A percentile compares a stretch with the other conserved stretches of the same genome.
phyloP scores from a whole-genome alignment of 2,113 vertebrate species.

The Bombycilla garrulus region DNA sequence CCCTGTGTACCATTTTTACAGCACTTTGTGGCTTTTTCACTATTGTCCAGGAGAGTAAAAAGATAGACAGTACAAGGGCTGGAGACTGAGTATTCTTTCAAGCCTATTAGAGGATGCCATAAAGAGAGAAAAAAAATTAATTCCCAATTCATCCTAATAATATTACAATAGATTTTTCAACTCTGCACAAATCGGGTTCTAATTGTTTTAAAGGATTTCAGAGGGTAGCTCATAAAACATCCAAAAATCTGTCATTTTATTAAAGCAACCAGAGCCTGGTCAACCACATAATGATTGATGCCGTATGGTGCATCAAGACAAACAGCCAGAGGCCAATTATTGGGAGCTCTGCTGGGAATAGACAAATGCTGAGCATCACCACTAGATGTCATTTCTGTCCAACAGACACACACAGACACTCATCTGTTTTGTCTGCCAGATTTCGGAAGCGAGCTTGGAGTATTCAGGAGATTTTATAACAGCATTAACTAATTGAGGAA shows the following conservation, averaged over 20 bases:
- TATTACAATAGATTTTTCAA: slow-evolving; percentile 31
- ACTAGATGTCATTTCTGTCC: slow-evolving; percentile 72
- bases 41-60: slow-evolving; percentile 51
- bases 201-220: slow-evolving; percentile 42
- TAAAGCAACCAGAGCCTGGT: not conserved
- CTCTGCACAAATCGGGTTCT: not conserved
- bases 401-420: not conserved
- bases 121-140: slow-evolving; percentile 22
- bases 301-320: not conserved
- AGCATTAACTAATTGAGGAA: not conserved
- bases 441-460: not conserved
- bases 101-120: not conserved
- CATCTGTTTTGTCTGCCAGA: not conserved
- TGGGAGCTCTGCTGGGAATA: not conserved
- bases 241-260: not conserved
- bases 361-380: slow-evolving; percentile 10
- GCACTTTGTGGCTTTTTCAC: slow-evolving; percentile 60
- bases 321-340: not conserved
- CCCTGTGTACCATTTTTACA: slow-evolving; percentile 36
- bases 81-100: not conserved
- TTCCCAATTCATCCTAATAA: slow-evolving; percentile 39
- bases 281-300: not conserved
- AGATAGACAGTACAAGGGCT: slow-evolving; percentile 25
- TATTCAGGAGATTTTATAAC: not conserved
- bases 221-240: not conserved